Percentiles rank a stretch among this genome's conserved stretches.
These are phyloP conservation scores for Neolamprologus sp. DNA, from an alignment of 2,113 vertebrate species.

Conservation along the genomic window DNA sequence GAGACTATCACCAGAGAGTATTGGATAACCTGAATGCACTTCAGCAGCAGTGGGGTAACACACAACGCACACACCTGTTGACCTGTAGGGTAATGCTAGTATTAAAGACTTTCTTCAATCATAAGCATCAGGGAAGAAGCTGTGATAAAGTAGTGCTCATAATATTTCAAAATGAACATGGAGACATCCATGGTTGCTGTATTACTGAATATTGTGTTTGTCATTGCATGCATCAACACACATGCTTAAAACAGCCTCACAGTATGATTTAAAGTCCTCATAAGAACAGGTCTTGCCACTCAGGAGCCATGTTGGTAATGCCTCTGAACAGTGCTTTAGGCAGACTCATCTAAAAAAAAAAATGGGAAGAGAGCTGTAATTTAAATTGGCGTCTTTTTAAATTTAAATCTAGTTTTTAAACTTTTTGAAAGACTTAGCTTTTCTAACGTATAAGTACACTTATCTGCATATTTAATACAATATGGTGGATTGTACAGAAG, in stretches of 20 bases:
- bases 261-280: neutral
- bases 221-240: neutral
- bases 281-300: neutral
- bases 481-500: neutral
- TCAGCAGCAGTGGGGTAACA: constrained; percentile 88
- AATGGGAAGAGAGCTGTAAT: neutral
- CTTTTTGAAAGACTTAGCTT: neutral
- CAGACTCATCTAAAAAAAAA: neutral
- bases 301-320: neutral
- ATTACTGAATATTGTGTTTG: neutral
- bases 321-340: neutral
- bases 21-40: constrained; percentile 87
- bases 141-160: neutral
- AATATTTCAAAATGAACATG: neutral
- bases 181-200: neutral
- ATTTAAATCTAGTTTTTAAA: neutral
- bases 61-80: neutral
- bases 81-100: neutral
- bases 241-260: neutral
- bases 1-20: constrained; percentile 87
- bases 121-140: neutral
- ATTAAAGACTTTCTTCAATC: neutral
- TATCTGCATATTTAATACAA: neutral
- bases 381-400: neutral
- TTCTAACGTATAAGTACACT: neutral